A percentile compares a stretch with the other conserved stretches of the same genome.
Evolutionary conservation across 2,888 invertebrate species (phyloP).

Genomic region (Oligia strigilis): DNA sequence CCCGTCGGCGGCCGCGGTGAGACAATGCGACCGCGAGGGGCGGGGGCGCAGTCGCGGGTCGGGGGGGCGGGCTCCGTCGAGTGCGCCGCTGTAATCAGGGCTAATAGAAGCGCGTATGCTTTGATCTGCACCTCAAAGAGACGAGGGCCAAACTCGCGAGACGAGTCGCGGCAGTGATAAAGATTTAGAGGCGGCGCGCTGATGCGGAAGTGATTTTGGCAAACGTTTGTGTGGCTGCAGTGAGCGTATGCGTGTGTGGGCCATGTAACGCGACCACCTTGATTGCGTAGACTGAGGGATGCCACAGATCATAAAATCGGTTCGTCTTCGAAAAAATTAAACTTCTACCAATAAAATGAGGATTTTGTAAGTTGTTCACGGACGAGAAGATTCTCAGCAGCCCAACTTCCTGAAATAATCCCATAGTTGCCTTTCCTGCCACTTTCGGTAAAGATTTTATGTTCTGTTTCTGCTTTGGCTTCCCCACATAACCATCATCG

Average conservation of each 20-base stretch:
- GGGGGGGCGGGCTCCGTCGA: conserved; percentile 67
- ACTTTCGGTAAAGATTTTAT: neutral
- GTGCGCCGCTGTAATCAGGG: conserved; percentile 87
- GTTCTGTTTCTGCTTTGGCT: neutral
- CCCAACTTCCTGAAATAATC: neutral
- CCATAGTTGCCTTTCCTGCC: neutral
- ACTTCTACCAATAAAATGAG: neutral
- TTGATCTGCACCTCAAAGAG: conserved; percentile 89
- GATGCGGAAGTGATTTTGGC: conserved; percentile 56
- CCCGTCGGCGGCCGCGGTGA: conserved; percentile 75
- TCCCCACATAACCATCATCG: neutral
- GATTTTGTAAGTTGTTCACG: neutral
- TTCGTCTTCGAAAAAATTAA: neutral
- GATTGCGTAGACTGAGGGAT: conserved; percentile 24
- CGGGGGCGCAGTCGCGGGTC: conserved; percentile 56
- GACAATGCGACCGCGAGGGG: conserved; percentile 77
- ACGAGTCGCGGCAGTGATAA: conserved; percentile 57
- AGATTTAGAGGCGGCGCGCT: conserved; percentile 72
- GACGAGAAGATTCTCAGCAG: neutral
- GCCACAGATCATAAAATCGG: neutral
- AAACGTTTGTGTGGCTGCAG: conserved; percentile 43
- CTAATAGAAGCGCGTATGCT: conserved; percentile 90
- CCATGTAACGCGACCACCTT: conserved; percentile 16
- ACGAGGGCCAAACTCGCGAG: conserved; percentile 83
- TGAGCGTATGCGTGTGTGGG: conserved; percentile 5